phyloP scores from a whole-genome alignment of 1,140 invertebrate genomes.

The Cydia pomonella region DNA sequence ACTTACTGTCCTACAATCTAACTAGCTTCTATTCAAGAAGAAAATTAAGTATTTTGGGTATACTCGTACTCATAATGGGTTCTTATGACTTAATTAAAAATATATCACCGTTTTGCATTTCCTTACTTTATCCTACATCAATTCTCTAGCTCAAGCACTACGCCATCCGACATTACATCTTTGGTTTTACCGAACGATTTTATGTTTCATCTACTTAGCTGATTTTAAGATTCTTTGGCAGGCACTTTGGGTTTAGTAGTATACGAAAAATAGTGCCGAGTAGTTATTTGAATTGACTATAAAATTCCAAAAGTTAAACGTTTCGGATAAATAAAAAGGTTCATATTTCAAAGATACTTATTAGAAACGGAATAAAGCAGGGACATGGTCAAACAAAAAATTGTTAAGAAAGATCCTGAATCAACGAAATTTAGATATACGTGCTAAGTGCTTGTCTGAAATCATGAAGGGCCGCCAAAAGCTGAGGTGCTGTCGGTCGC shows the following conservation, averaged over 20 bases:
- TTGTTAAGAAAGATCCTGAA: constrained; percentile 4
- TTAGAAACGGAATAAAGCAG: background rate
- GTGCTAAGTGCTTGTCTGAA: constrained; percentile 92
- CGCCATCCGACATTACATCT: background rate
- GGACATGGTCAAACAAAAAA: too few species aligned
- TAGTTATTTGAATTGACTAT: constrained; percentile 15
- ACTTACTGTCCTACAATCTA: background rate
- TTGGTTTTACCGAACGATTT: constrained; percentile 16
- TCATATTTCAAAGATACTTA: background rate
- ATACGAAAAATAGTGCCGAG: constrained; percentile 37
- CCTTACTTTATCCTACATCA: constrained; percentile 6
- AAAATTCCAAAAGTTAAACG: constrained; percentile 10
- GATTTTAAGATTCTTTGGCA: constrained; percentile 39
- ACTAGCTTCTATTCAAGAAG: constrained; percentile 8
- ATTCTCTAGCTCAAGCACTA: constrained; percentile 22
- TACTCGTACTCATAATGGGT: background rate
- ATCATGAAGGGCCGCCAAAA: constrained; percentile 92
- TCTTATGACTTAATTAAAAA: constrained; percentile 41
- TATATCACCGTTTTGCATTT: constrained; percentile 48
- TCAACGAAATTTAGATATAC: constrained; percentile 82
- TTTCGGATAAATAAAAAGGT: background rate
- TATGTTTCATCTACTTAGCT: constrained; percentile 36
- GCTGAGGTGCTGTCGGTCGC: constrained; percentile 91
- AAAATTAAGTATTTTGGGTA: background rate
- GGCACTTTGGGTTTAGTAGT: constrained; percentile 40